These are phyloP conservation scores for Mongoloraphidia duomilia DNA, from an alignment of 2,888 invertebrate species.

Conservation along the genomic window DNA sequence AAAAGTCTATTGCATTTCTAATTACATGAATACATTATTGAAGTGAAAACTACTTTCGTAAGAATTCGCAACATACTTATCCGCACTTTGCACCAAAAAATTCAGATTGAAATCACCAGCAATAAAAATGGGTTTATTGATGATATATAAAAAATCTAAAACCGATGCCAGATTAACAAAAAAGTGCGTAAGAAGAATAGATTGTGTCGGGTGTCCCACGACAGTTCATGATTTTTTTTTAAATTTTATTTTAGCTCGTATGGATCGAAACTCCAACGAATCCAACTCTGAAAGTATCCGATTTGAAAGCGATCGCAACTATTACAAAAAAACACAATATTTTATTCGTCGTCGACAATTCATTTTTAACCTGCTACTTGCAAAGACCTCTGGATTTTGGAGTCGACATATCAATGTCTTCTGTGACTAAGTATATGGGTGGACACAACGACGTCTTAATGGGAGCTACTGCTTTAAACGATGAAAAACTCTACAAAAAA, in stretches of 20 bases:
- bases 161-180: too few relatives aligned
- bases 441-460: constrained; percentile 96
- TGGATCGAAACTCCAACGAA: constrained; percentile 98
- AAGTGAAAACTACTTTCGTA: too few relatives aligned
- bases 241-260: constrained; percentile 44
- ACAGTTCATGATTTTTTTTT: too few relatives aligned
- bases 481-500: constrained; percentile 52
- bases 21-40: too few relatives aligned
- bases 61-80: too few relatives aligned
- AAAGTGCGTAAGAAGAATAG: too few relatives aligned
- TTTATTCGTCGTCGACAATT: constrained; percentile 79
- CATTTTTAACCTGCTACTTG: constrained; percentile 81
- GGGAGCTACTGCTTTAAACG: constrained; percentile 73
- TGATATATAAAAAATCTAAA: too few relatives aligned
- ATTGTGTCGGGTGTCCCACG: too few relatives aligned
- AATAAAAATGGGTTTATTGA: too few relatives aligned
- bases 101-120: too few relatives aligned
- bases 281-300: constrained; percentile 78
- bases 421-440: constrained; percentile 95
- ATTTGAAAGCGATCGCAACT: constrained; percentile 58
- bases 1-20: too few relatives aligned
- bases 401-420: constrained; percentile 83
- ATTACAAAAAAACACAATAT: constrained; percentile 45
- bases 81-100: too few relatives aligned
- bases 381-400: constrained; percentile 84